A percentile compares a stretch with the other conserved stretches of the same genome.
These are phyloP conservation scores for Micropoecilia bifurca DNA, from an alignment of 2,797 vertebrate species.

Conservation along the genomic window DNA sequence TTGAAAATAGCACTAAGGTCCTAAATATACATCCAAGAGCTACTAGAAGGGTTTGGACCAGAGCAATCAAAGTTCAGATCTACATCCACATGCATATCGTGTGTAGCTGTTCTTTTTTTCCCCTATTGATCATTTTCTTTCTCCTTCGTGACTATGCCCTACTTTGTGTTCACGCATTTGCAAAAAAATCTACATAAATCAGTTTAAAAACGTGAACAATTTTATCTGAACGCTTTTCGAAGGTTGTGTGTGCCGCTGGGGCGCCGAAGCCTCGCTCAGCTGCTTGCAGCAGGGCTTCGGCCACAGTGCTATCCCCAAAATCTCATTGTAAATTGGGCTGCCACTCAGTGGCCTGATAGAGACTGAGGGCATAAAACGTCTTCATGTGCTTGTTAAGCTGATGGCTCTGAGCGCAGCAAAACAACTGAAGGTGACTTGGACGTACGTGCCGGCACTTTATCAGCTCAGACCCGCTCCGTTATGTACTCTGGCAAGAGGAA, in stretches of 20 bases:
- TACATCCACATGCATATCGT: neutral
- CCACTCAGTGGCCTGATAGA: conserved; percentile 6
- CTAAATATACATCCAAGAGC: neutral
- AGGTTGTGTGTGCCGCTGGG: neutral
- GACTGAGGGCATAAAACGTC: neutral
- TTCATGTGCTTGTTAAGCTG: conserved; percentile 11
- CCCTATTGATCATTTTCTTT: neutral
- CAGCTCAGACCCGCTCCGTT: neutral
- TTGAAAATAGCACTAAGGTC: neutral
- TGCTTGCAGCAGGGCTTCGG: neutral
- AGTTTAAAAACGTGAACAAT: neutral
- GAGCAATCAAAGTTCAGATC: neutral
- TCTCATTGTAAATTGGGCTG: neutral
- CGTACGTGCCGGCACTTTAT: neutral
- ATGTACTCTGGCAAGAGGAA: neutral
- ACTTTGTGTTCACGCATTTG: neutral
- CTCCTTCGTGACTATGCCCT: neutral
- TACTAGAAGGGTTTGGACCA: neutral
- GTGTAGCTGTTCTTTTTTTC: neutral
- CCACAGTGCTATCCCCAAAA: neutral
- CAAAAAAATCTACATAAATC: neutral
- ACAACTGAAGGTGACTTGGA: conserved; percentile 10
- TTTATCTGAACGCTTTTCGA: neutral
- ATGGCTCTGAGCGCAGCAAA: neutral
- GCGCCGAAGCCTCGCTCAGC: neutral